Evolutionary conservation across 2,888 invertebrate species (phyloP), one percentile per base, ranked within the genome.

Genomic region (Sialis lutaria): DNA sequence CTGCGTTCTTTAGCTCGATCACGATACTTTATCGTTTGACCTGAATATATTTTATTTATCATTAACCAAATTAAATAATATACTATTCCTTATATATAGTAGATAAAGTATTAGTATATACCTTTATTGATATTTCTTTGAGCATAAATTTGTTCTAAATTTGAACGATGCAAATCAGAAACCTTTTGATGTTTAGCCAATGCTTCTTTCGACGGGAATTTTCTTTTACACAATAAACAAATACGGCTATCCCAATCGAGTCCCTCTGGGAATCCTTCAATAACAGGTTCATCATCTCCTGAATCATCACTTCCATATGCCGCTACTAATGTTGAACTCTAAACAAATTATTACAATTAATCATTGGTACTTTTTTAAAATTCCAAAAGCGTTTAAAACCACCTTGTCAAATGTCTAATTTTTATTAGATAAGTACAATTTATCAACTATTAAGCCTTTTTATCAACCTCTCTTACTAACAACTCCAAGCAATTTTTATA

Each of bases 1-100:
- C 98, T 68, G 34, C 98, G 73, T 59, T 98, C 98, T 56, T 95
- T 95, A 1, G 98, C 98, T 40, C 98, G 73, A 64, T 98, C 98
- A 49, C 97, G 74, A 31, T 45, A 45, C 32, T 45, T 45, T 40
- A 45, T 45, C 22, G 45, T 39, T 31, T 45, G 45, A 31, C 45
- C 33, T 44, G 31, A 12, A 10, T 10, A 4, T 9, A 42, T 5
- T 22, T 22, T 4, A 42, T 7, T 8, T n/a, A 42, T 40, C 4
- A 5, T 40, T 10, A 12, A 40, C 12, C 2, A 12, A 40, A 40
- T 8, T 10, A 40, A 40, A n/a, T 30, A 30, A 42, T n/a, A n/a
- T n/a, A 39, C 8, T 12, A 6, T 39, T 6, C 12, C 6, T 12
- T 39, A 12, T 7, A 9, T 39, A 39, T 6, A n/a, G n/a, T n/a